phyloP scores from a whole-genome alignment of 2,888 invertebrate species.

The Microchrysa polita region DNA sequence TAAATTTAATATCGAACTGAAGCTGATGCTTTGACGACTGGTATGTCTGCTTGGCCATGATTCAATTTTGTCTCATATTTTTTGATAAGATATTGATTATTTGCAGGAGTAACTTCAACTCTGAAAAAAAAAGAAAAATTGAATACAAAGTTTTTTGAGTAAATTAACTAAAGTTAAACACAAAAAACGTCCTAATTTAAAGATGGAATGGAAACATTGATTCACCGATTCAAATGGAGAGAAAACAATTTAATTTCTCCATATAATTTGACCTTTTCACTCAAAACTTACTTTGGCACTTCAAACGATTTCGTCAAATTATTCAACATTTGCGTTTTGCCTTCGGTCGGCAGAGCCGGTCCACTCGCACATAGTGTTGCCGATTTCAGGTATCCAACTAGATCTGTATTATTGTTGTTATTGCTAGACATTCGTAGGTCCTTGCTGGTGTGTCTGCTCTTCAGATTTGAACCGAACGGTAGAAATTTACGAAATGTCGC shows the following conservation, averaged over 20 bases:
- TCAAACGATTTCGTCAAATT: slow-evolving; percentile 48
- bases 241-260: slow-evolving; percentile 36
- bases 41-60: slow-evolving; percentile 32
- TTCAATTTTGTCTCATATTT: slow-evolving; percentile 49
- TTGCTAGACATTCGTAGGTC: neutral
- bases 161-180: too few species aligned
- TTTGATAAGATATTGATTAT: slow-evolving; percentile 51
- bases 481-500: slow-evolving; percentile 51
- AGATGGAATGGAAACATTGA: neutral
- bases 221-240: neutral
- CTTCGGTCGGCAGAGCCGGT: slow-evolving; percentile 46
- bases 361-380: slow-evolving; percentile 50
- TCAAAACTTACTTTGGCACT: slow-evolving; percentile 52
- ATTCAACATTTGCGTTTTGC: slow-evolving; percentile 48
- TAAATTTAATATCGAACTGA: slow-evolving; percentile 33
- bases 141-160: slow-evolving; percentile 6
- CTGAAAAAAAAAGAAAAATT: slow-evolving; percentile 43
- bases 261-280: slow-evolving; percentile 15
- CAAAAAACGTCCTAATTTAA: too few species aligned
- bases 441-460: slow-evolving; percentile 45
- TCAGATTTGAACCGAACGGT: slow-evolving; percentile 48
- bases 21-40: slow-evolving; percentile 23
- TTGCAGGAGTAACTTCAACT: slow-evolving; percentile 52
- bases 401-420: slow-evolving; percentile 45
- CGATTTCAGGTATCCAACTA: slow-evolving; percentile 50